These are phyloP conservation scores for Drosophila anceps DNA, from an alignment of 2,888 invertebrate genomes.

Conservation along the genomic window DNA sequence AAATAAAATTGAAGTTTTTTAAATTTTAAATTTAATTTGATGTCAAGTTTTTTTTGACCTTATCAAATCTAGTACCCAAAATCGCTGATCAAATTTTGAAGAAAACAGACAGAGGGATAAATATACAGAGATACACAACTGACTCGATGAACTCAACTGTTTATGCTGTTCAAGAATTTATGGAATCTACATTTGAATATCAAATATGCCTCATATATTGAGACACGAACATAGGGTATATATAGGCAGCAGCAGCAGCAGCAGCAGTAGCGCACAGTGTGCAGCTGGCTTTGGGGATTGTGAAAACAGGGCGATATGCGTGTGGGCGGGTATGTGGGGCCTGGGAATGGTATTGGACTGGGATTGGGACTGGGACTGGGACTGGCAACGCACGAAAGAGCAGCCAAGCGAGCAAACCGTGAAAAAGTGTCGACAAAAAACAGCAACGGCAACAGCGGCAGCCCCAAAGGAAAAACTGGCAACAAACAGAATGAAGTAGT, in stretches of 20 bases:
- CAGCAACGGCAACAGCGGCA: slow-evolving; percentile 62
- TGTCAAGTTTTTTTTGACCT: neutral
- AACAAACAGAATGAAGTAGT: slow-evolving; percentile 21
- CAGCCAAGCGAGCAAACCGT: slow-evolving; percentile 80
- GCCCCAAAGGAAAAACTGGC: slow-evolving; percentile 45
- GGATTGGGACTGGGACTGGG: slow-evolving; percentile 5
- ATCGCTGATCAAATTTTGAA: neutral
- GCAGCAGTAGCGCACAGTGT: slow-evolving; percentile 19
- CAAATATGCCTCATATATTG: neutral
- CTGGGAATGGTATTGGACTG: neutral
- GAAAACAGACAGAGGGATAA: too few species aligned
- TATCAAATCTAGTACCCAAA: neutral
- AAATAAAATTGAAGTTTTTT: neutral
- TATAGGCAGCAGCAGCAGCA: too few species aligned
- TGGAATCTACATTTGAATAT: neutral
- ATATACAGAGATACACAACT: neutral
- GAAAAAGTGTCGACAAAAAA: slow-evolving; percentile 81
- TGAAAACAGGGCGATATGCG: slow-evolving; percentile 31
- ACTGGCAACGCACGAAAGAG: slow-evolving; percentile 74
- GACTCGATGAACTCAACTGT: neutral
- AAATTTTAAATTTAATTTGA: too few species aligned
- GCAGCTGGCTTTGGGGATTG: slow-evolving; percentile 44
- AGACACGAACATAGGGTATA: neutral
- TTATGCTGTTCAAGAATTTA: neutral
- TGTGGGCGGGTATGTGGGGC: neutral